Conservation (phyloP, 1,140 invertebrate species). For the Leptinotarsa texana region DNA sequence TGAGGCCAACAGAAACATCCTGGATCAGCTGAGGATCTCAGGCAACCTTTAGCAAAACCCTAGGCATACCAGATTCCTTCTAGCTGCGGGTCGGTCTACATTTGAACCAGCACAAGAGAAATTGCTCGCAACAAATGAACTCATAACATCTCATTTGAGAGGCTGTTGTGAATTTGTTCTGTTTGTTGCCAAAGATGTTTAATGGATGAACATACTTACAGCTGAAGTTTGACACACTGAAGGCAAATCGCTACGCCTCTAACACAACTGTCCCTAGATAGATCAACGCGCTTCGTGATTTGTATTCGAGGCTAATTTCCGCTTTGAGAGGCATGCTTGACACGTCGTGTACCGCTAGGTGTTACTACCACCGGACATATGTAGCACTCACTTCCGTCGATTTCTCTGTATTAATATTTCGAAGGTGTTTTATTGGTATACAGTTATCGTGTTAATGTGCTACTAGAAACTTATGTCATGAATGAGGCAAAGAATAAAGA, state of each 20-base stretch:
- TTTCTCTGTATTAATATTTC: not conserved
- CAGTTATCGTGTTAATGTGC: not conserved
- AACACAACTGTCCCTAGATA: constrained; percentile 20
- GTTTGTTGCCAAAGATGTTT: too few species aligned
- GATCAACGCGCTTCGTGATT: constrained; percentile 34
- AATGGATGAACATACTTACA: too few species aligned
- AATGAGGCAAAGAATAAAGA: not conserved
- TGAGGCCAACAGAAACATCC: too few species aligned
- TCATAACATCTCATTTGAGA: too few species aligned
- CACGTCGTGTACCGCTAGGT: constrained; percentile 5
- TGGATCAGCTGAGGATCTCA: too few species aligned
- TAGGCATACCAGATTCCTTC: too few species aligned
- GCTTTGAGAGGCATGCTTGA: constrained; percentile 29
- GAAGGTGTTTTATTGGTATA: not conserved
- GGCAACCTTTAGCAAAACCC: too few species aligned
- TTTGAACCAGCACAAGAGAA: too few species aligned
- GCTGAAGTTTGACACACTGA: not conserved
- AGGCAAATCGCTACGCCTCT: not conserved
- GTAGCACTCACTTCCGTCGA: not conserved
- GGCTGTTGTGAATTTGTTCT: too few species aligned
- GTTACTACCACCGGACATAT: constrained; percentile 5
- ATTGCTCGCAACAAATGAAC: too few species aligned
- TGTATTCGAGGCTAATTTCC: constrained; percentile 41
- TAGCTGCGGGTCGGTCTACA: too few species aligned
- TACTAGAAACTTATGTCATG: not conserved